Evolutionary conservation across 2,113 vertebrate genomes (phyloP).

Genomic region (Tragelaphus scriptus): DNA sequence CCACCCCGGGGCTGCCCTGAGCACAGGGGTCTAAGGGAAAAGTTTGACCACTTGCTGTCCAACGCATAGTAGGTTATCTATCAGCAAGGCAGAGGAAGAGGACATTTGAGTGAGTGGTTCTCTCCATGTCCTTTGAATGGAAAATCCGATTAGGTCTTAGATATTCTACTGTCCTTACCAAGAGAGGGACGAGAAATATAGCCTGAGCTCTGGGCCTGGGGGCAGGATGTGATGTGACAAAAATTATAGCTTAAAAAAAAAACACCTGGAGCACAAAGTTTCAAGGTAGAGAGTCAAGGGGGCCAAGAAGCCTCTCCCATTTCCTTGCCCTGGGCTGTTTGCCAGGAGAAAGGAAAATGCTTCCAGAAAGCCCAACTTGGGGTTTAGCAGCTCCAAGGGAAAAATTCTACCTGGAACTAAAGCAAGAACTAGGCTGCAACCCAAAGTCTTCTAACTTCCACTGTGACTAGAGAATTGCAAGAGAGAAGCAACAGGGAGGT

Average conservation of each 20-base stretch:
- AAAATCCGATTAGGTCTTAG: background rate
- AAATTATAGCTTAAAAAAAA: background rate
- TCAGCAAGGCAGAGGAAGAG: background rate
- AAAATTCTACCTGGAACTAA: constrained; percentile 22
- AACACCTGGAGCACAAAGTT: background rate
- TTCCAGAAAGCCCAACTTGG: background rate
- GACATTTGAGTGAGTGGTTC: background rate
- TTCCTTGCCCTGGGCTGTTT: constrained; percentile 17
- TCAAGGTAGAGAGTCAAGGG: background rate
- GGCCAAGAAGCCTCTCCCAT: background rate
- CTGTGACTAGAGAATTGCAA: background rate
- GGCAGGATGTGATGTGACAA: background rate
- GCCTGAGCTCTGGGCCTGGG: background rate
- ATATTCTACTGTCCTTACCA: background rate
- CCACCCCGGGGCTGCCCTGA: background rate
- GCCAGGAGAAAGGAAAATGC: background rate
- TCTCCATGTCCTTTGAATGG: background rate
- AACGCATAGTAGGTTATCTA: background rate
- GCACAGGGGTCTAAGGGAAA: background rate
- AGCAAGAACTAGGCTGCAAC: constrained; percentile 11
- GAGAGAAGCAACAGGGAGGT: background rate
- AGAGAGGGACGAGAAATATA: background rate
- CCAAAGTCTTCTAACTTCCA: background rate
- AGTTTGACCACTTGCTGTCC: background rate
- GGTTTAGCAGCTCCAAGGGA: constrained; percentile 22